Base-by-base conservation (phyloP, 2,797 vertebrate species). In the Hirundo rustica region DNA sequence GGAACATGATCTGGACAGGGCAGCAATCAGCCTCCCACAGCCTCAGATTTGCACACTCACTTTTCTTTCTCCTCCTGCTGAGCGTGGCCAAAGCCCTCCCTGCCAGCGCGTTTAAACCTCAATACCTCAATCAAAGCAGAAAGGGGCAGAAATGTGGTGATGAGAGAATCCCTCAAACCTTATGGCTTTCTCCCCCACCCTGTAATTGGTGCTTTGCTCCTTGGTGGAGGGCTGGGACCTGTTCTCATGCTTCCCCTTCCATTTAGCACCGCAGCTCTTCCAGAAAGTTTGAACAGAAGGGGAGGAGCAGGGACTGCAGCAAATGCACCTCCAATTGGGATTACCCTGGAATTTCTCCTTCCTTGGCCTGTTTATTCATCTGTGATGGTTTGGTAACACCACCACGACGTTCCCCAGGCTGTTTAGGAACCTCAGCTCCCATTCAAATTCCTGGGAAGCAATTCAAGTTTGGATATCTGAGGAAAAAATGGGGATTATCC, bases 21-120 rank as follows among this genome's bases (percentile, higher is more conserved):
- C 75, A 93, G 93, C 95, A 97, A 96, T 96, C 97, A 96, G 78
- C 92, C 79, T 84, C 94, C 96, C 45, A 9, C 79, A 18, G 94
- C 26, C 67, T 45, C 40, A 77, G 54, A 81, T 89, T 38, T 62
- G 74, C 47, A 16, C 51, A 5, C 92, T 78, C 74, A 2, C 50
- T 86, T 93, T 89, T 79, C 67, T 62, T 84, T 75, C 82, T 92
- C 36, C 68, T 82, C 11, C 42, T 42, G 80, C 90, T 83, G 50
- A 78, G 70, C 7, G 0, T 58, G 84, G 32, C 92, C 89, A 48
- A 80, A 82, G 57, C 51, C 48, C 40, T 80, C 44, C 84, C 85
- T 75, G 67, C 47, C 51, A 30, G 67, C 23, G 5, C 14, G 1
- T 73, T 91, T 27, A 38, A 91, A 91, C 74, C 78, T 88, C 85